These are phyloP conservation scores for Tipula confusa DNA, from an alignment of 2,888 invertebrate species.

Conservation along the genomic window DNA sequence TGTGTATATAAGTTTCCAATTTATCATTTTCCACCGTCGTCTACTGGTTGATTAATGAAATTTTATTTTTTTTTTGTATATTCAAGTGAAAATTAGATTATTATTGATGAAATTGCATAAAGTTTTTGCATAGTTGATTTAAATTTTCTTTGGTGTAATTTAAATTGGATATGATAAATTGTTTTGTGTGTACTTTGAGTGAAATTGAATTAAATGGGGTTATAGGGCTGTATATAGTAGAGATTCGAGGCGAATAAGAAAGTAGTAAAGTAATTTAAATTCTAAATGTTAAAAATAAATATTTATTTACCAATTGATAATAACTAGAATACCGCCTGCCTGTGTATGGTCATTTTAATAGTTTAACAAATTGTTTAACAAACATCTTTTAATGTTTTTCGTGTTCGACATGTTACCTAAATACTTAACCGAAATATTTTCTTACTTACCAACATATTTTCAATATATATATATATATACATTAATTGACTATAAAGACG, in stretches of 20 bases:
- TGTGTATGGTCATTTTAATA: neutral
- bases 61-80: too few relatives aligned
- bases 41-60: neutral
- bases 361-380: neutral
- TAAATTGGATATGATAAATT: neutral
- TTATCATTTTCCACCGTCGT: neutral
- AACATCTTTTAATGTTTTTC: conserved; percentile 3
- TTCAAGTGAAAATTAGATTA: neutral
- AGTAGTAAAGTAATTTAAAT: neutral
- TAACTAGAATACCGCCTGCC: neutral
- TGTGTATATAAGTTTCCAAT: neutral
- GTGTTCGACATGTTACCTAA: neutral
- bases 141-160: neutral
- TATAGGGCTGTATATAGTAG: neutral
- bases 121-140: neutral
- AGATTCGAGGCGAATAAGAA: neutral
- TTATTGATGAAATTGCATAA: neutral
- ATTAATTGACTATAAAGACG: neutral
- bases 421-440: neutral
- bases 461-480: neutral
- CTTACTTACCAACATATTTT: neutral
- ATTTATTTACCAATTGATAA: neutral
- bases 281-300: neutral
- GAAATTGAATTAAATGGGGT: neutral
- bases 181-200: neutral